Base-by-base conservation (phyloP, 2,888 invertebrate species). In the Chymomyza caudatula region DNA sequence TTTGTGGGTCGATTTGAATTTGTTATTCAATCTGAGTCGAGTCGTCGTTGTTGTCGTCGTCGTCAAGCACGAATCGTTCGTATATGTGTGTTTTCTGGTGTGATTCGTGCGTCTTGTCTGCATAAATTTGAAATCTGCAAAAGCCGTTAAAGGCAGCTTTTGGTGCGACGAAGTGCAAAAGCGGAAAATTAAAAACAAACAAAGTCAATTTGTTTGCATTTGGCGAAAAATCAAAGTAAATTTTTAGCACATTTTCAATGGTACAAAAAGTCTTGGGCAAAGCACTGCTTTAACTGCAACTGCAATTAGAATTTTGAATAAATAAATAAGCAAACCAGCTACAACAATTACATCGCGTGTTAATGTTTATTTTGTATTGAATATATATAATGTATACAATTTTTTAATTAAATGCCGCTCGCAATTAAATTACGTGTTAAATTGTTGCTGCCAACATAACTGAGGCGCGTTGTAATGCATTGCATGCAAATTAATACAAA, bases 151-250 rank as follows among this genome's bases (percentile, higher is more conserved):
- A 19, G 19, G 19, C 51, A 13, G 20, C 51, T 20, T 13, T 51
- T 3, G 51, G 8, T 43, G 49, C 23, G 8, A 43, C 51, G 22
- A 71, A 72, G 62, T 67, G 68, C 63, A 60, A 69, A 63, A 66
- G 74, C 76, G 69, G 65, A 60, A 71, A 85, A 82, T 85, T 79
- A 69, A 79, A 77, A 83, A 67, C 85, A 77, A 80, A 85, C 83
- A 70, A 69, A 70, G 55, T 73, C 22, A 23, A 62, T 65, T 75
- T 77, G 83, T 79, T 85, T 83, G 76, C 60, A 51, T 58, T 58
- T 20, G 43, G 49, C 55, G 29, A 52, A 43, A 65, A 47, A 70
- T 61, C 60, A 57, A 76, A 65, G 65, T 71, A 71, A 76, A 69
- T 65, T 55, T 52, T 42, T 2, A 73, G 60, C 25, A 51, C 43